Conservation (phyloP, 1,140 invertebrate species). For the Akabosia matsudoensis region DNA sequence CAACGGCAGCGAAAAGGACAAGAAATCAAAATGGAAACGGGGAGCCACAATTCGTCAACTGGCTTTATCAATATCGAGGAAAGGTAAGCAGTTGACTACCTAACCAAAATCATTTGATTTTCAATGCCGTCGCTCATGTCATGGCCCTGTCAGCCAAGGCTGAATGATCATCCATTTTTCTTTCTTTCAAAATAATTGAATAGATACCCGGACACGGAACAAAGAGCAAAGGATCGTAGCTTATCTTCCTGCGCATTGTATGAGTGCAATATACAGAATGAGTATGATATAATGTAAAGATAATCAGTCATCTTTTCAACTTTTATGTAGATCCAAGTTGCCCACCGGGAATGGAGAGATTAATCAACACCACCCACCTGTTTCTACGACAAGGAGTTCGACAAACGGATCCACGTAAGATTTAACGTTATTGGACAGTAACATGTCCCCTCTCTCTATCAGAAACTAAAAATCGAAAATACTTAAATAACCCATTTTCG, state of each 20-base stretch:
- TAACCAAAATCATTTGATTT: too few relatives aligned
- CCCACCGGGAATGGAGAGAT: slow-evolving; percentile 34
- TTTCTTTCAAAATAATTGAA: too few relatives aligned
- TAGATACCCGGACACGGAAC: not conserved
- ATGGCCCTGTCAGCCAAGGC: not conserved
- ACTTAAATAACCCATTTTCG: not conserved
- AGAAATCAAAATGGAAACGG: slow-evolving; percentile 7
- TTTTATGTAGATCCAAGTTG: slow-evolving; percentile 37
- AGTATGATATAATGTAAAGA: not conserved
- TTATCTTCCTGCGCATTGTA: slow-evolving; percentile 32
- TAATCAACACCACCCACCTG: slow-evolving; percentile 26
- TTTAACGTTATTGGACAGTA: not conserved
- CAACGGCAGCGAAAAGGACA: too few relatives aligned
- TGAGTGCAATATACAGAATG: slow-evolving; percentile 1
- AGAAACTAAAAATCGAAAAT: not conserved
- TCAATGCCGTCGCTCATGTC: not conserved
- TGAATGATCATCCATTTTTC: not conserved
- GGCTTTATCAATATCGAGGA: slow-evolving; percentile 5
- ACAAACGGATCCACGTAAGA: slow-evolving; percentile 24
- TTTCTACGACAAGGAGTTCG: slow-evolving; percentile 34
- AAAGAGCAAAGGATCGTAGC: slow-evolving; percentile 22
- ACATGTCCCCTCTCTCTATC: too few relatives aligned
- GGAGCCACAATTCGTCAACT: not conserved
- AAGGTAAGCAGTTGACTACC: too few relatives aligned
- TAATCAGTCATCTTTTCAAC: not conserved